A percentile compares a stretch with the other conserved stretches of the same genome.
These are phyloP conservation scores for Sipha flava DNA, from an alignment of 1,140 invertebrate genomes.

Conservation along the genomic window DNA sequence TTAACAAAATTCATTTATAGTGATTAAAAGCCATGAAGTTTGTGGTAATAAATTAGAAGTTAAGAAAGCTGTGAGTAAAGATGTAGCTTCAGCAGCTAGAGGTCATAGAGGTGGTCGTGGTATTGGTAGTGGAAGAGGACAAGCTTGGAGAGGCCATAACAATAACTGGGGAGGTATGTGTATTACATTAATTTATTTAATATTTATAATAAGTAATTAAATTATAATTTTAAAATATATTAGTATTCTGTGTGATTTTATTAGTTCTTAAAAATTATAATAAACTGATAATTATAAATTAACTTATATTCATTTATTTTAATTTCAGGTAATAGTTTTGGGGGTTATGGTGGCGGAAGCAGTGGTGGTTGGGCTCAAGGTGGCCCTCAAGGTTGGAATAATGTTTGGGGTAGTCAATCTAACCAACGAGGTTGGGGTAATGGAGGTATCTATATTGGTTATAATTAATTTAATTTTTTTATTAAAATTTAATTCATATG, in stretches of 20 bases:
- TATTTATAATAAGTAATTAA: too few relatives aligned
- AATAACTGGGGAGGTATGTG: constrained; percentile 6
- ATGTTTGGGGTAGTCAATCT: constrained; percentile 36
- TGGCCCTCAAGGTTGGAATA: constrained; percentile 37
- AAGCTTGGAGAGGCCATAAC: constrained; percentile 18
- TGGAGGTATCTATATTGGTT: neutral
- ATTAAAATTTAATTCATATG: neutral
- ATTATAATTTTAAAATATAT: too few relatives aligned
- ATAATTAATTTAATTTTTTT: neutral
- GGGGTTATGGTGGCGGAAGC: constrained; percentile 35
- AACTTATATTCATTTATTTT: constrained; percentile 14
- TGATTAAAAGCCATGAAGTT: constrained; percentile 38
- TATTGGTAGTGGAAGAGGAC: constrained; percentile 29
- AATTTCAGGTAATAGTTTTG: constrained; percentile 8
- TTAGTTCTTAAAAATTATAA: too few relatives aligned
- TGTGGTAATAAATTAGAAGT: constrained; percentile 39
- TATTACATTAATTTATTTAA: neutral
- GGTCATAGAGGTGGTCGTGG: constrained; percentile 35
- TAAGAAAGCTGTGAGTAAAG: constrained; percentile 40
- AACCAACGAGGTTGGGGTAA: constrained; percentile 27
- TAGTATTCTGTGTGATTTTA: too few relatives aligned
- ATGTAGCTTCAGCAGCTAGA: constrained; percentile 33
- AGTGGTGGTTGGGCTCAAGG: constrained; percentile 36
- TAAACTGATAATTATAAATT: too few relatives aligned
- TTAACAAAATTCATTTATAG: constrained; percentile 26